Evolutionary conservation across 2,888 invertebrate genomes (phyloP).

Genomic region (Netelia inedita): DNA sequence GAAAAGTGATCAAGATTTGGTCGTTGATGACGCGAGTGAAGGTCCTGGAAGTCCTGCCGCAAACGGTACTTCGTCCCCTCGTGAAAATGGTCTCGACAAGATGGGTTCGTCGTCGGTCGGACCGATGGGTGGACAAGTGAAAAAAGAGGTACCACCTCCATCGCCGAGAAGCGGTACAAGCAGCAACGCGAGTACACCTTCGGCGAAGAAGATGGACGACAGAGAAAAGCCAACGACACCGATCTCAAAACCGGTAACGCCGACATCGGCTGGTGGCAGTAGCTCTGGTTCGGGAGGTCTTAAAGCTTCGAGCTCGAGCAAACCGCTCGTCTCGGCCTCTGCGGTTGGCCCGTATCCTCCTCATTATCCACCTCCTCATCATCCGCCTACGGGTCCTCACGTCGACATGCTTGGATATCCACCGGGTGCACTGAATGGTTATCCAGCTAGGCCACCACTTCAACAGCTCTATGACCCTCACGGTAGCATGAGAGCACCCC

Average conservation of each 20-base stretch:
- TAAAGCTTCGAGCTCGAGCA: constrained; percentile 86
- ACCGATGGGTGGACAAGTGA: constrained; percentile 83
- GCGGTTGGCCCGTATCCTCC: constrained; percentile 84
- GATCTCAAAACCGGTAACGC: constrained; percentile 95
- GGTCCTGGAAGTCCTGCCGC: constrained; percentile 93
- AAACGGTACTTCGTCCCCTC: constrained; percentile 95
- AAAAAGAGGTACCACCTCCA: constrained; percentile 88
- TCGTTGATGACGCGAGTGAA: constrained; percentile 97
- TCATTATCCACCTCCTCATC: constrained; percentile 84
- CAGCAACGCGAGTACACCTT: constrained; percentile 96
- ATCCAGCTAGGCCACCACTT: constrained; percentile 88
- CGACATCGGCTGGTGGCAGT: constrained; percentile 89
- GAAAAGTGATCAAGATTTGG: constrained; percentile 96
- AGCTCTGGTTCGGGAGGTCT: constrained; percentile 85
- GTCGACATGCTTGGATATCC: constrained; percentile 86
- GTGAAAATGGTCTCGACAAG: constrained; percentile 95
- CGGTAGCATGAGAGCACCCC: constrained; percentile 89
- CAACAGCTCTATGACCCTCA: constrained; percentile 90
- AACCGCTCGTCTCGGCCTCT: constrained; percentile 84
- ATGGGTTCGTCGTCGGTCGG: constrained; percentile 85
- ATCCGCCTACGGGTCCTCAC: constrained; percentile 84
- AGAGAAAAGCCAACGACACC: constrained; percentile 96
- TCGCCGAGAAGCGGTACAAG: constrained; percentile 91
- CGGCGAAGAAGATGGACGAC: constrained; percentile 93
- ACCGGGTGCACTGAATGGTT: constrained; percentile 88